A percentile compares a stretch with the other conserved stretches of the same genome.
phyloP scores from a whole-genome alignment of 2,888 invertebrate species.

The Drosophila cognata region DNA sequence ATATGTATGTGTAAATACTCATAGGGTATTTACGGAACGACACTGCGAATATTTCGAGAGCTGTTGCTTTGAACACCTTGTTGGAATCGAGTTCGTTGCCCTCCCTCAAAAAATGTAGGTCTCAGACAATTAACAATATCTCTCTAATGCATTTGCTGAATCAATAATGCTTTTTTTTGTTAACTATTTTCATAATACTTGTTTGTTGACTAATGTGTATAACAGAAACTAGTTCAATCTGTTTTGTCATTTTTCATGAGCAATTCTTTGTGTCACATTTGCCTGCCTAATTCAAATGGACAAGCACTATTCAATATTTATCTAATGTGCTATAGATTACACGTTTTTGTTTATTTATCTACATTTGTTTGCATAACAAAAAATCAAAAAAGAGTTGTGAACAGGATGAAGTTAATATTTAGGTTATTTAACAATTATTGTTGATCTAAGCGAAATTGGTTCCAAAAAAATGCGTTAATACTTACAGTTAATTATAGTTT shows the following conservation, averaged over 20 bases:
- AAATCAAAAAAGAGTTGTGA: neutral
- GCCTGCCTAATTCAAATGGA: neutral
- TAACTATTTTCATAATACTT: neutral
- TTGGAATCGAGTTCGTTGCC: slow-evolving; percentile 21
- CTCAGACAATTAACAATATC: slow-evolving; percentile 38
- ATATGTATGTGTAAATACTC: neutral
- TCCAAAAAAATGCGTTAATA: neutral
- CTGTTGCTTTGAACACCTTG: neutral
- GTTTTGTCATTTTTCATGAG: neutral
- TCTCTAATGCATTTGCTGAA: slow-evolving; percentile 32
- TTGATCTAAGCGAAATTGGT: neutral
- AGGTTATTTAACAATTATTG: no score
- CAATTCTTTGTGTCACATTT: neutral
- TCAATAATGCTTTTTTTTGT: slow-evolving; percentile 5
- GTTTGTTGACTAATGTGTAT: neutral
- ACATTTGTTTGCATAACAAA: neutral
- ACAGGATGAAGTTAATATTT: neutral
- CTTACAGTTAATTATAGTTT: neutral
- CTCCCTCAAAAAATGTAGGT: slow-evolving; percentile 2
- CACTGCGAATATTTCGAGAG: neutral
- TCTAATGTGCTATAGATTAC: no score
- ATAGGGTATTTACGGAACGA: neutral
- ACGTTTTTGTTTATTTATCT: neutral
- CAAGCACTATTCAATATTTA: neutral
- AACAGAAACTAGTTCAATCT: neutral